Base-by-base conservation (phyloP, 2,888 invertebrate species). In the Tenthredo notha region DNA sequence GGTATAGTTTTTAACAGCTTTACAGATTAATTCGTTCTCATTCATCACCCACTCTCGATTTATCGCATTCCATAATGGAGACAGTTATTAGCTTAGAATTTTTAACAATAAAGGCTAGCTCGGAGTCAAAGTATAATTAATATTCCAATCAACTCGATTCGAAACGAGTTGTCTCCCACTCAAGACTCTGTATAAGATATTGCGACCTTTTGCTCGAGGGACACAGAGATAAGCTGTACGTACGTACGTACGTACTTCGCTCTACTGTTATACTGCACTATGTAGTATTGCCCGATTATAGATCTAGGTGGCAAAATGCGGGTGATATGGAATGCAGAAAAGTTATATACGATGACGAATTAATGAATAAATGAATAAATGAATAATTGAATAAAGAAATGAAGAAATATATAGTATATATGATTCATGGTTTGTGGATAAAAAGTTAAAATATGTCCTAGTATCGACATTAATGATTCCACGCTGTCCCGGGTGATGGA, bases 401-500 rank as follows among this genome's bases (percentile, higher is more conserved):
- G 10, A 25, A 74, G 18, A 21, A 74, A 74, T 74, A 43, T 74
- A 21, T 74, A 74, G 43, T 74, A 43, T 74, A 21, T 74, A 43
- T 74, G n/a, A 74, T 74, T 2, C 43, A 12, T 5, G n/a, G 12
- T 43, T 0, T 74, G n/a, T 7, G 12, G 7, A 1, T 37, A 74
- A 74, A 74, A 74, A 43, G 21, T n/a, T 40, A 2, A 74, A 25
- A 74, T n/a, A 74, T 74, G 4, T 43, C 72, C 10, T 12, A 43
- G 72, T 43, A 74, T 74, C 72, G 72, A 74, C 72, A 74, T 74
- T 74, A 74, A 74, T 74, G 72, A 74, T 74, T 74, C 72, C 72
- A 74, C 21, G 40, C 72, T 74, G 72, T 74, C 72, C 40, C 21
- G 72, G 43, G 43, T 74, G 72, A 74, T 74, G 72, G 72, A 74